Conservation (phyloP, 2,113 vertebrate genomes). For the Polypterus bichir region DNA sequence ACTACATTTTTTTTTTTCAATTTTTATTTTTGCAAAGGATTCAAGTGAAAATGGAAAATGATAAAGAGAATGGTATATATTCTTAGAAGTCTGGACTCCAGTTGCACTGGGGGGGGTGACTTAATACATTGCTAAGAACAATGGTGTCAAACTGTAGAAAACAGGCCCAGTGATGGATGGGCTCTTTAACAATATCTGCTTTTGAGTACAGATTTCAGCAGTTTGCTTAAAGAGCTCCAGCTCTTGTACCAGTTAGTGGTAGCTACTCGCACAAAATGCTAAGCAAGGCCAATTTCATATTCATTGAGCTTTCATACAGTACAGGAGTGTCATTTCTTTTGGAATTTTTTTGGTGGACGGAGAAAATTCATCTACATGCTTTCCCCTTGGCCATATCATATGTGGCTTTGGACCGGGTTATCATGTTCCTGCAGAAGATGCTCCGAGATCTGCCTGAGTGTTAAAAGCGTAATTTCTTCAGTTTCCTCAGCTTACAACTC, state of each 20-base stretch:
- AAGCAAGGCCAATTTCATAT: constrained; percentile 26
- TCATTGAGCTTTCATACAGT: not conserved
- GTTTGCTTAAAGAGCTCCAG: constrained; percentile 26
- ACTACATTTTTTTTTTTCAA: no score
- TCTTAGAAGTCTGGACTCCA: not conserved
- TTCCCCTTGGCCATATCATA: no score
- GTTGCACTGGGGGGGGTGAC: constrained; percentile 1
- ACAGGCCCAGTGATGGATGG: constrained; percentile 52
- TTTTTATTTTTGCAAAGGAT: no score
- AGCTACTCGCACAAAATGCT: constrained; percentile 49
- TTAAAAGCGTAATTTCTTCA: no score
- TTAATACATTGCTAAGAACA: constrained; percentile 45
- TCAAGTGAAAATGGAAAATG: no score
- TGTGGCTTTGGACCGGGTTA: no score
- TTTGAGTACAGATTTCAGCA: constrained; percentile 49
- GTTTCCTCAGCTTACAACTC: no score
- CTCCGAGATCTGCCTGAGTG: no score
- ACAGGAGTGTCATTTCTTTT: no score
- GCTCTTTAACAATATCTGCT: constrained; percentile 69
- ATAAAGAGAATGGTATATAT: not conserved
- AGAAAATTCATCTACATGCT: no score
- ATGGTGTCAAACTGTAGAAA: constrained; percentile 72
- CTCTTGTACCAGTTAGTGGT: constrained; percentile 67
- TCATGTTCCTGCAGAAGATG: no score
- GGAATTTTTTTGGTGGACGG: no score